Evolutionary conservation across 2,888 invertebrate species (phyloP), one percentile per base, ranked within the genome.

Genomic region (Ectobius pallidus): DNA sequence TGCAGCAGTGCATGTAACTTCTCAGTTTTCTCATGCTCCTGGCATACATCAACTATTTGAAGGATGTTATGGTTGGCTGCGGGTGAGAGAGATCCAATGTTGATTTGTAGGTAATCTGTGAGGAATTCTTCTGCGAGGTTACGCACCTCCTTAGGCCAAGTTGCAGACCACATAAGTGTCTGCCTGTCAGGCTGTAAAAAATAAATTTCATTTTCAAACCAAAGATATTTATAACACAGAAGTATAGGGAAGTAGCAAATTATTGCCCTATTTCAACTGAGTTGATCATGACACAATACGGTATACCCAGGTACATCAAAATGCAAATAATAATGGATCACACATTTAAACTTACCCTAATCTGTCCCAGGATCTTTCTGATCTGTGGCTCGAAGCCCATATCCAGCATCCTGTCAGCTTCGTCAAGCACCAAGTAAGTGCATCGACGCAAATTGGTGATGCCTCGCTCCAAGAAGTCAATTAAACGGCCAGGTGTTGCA

Each of bases 371-470:
- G 78, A 97, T 95, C 84, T 96, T 96, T 69, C 96, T 88, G 77
- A 97, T 96, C 83, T 97, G 97, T 3, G 97, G 97, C 83, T 97
- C 97, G 83, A 97, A 97, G 75, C 97, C 97, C 97, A 98, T 97
- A 84, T 97, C 97, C 79, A 97, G 86, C 97, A 97, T 97, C 68
- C 97, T 88, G 78, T 87, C 86, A 55, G 86, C 86, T 78, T 86
- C 86, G 80, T 86, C 86, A 55, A 86, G 77, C 11, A 87, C 85
- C 39, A 87, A 78, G 77, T 85, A 87, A 30, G 86, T 85, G 62
- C 81, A 80, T 11, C 80, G 77, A 11, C 76, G 58, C 25, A 82
- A 68, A 69, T 79, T 79, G 9, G 81, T 77, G 27, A 77, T 79
- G 1, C 79, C 78, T 46, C 76, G 76, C 75, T 86, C 85, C 18